Conservation (phyloP, 2,888 invertebrate species). For the Meloe dianella region DNA sequence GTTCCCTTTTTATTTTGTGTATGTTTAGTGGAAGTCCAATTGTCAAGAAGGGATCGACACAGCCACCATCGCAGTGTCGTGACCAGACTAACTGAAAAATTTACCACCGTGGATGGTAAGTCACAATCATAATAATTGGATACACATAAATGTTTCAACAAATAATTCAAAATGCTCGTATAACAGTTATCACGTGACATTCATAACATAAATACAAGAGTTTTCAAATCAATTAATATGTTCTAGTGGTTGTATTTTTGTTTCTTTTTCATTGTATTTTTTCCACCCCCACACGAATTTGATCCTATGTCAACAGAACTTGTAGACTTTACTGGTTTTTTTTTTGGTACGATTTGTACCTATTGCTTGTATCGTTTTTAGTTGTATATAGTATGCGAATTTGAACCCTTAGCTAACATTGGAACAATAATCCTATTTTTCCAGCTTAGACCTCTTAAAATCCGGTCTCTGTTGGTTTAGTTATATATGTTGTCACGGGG, state of each 20-base stretch:
- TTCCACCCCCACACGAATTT: not conserved
- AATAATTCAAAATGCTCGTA: not conserved
- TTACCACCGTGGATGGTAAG: slow-evolving; percentile 55
- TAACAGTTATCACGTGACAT: slow-evolving; percentile 4
- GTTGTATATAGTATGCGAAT: slow-evolving; percentile 20
- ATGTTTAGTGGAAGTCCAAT: slow-evolving; percentile 31
- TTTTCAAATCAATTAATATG: not conserved
- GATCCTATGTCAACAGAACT: not conserved
- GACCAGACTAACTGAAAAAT: slow-evolving; percentile 42
- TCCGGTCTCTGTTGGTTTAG: slow-evolving; percentile 20
- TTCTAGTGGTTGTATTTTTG: not conserved
- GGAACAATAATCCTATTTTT: slow-evolving; percentile 43
- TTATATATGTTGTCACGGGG: slow-evolving; percentile 24
- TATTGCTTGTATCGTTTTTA: slow-evolving; percentile 23
- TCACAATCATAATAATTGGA: slow-evolving; percentile 23
- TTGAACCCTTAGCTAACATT: not conserved
- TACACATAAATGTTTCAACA: not conserved
- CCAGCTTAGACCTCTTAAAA: slow-evolving; percentile 39
- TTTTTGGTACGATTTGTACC: slow-evolving; percentile 20
- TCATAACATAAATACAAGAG: not conserved
- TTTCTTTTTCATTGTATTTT: not conserved
- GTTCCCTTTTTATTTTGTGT: slow-evolving; percentile 32
- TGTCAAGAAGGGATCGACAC: slow-evolving; percentile 46
- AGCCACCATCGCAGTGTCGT: slow-evolving; percentile 39
- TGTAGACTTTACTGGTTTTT: not conserved